Conservation (phyloP, 2,888 invertebrate species). For the Rhamnusium bicolor region DNA sequence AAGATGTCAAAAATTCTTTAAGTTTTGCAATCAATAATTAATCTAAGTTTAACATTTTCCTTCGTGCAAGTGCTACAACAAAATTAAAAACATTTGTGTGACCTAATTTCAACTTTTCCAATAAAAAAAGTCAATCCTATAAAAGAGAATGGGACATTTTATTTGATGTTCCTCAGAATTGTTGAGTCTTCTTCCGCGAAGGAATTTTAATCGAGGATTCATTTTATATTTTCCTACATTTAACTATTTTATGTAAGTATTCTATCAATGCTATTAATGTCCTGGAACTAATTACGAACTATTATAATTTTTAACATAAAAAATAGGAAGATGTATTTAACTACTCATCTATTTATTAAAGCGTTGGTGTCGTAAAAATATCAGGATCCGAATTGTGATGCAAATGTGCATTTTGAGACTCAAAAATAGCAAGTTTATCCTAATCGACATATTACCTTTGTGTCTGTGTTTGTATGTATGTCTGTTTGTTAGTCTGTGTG, state of each 20-base stretch:
- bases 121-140: slow-evolving; percentile 30
- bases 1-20: no score
- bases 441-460: no score
- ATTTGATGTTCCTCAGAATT: slow-evolving; percentile 40
- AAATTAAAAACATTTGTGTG: slow-evolving; percentile 35
- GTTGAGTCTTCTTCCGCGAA: slow-evolving; percentile 30
- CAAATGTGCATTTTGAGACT: no score
- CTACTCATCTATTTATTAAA: no score
- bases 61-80: slow-evolving; percentile 1
- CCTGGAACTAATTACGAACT: not conserved
- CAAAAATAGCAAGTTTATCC: no score
- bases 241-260: slow-evolving; percentile 9
- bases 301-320: not conserved
- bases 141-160: slow-evolving; percentile 36
- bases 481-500: no score
- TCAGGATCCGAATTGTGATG: no score
- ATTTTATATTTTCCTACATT: slow-evolving; percentile 36
- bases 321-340: not conserved
- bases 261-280: not conserved
- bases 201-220: slow-evolving; percentile 41
- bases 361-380: no score
- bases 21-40: slow-evolving; percentile 3
- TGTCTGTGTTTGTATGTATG: no score
- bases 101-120: slow-evolving; percentile 30
- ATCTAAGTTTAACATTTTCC: not conserved